These are phyloP conservation scores for Parasteatoda lunata DNA, from an alignment of 2,888 invertebrate genomes.

Conservation along the genomic window DNA sequence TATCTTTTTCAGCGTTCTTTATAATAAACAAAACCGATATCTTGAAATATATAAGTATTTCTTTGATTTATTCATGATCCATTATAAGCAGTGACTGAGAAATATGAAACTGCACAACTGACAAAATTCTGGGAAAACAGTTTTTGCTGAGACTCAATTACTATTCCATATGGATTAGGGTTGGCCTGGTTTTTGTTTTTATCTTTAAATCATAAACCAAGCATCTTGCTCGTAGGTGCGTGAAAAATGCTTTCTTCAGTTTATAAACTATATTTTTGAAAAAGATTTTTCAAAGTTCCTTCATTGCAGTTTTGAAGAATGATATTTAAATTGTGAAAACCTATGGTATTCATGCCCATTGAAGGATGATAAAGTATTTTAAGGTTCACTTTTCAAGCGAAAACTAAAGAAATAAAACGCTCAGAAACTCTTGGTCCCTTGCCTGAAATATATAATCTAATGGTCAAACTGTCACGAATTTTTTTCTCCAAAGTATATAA, in stretches of 20 bases:
- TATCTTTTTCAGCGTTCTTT: too few relatives aligned
- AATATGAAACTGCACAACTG: constrained; percentile 16
- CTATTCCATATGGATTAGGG: constrained; percentile 3
- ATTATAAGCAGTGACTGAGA: constrained; percentile 6
- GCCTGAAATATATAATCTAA: too few relatives aligned
- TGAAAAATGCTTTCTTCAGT: not conserved
- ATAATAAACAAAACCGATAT: too few relatives aligned
- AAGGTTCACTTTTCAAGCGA: too few relatives aligned
- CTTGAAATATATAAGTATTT: too few relatives aligned
- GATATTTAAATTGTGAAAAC: not conserved
- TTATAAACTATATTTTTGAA: not conserved
- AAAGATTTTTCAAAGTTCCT: not conserved
- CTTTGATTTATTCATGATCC: constrained; percentile 2
- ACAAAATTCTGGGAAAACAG: not conserved
- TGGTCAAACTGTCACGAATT: too few relatives aligned
- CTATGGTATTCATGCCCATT: too few relatives aligned
- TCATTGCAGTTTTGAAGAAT: not conserved
- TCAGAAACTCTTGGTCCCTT: too few relatives aligned
- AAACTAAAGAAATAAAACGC: too few relatives aligned
- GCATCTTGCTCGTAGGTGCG: not conserved
- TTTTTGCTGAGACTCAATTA: not conserved
- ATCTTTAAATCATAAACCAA: not conserved
- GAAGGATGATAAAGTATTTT: too few relatives aligned
- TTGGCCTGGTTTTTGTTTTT: not conserved
- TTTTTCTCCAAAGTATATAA: too few relatives aligned